Percentiles rank a stretch among this genome's conserved stretches.
Evolutionary conservation across 2,888 invertebrate species (phyloP).

Genomic region (Melanophora roralis): DNA sequence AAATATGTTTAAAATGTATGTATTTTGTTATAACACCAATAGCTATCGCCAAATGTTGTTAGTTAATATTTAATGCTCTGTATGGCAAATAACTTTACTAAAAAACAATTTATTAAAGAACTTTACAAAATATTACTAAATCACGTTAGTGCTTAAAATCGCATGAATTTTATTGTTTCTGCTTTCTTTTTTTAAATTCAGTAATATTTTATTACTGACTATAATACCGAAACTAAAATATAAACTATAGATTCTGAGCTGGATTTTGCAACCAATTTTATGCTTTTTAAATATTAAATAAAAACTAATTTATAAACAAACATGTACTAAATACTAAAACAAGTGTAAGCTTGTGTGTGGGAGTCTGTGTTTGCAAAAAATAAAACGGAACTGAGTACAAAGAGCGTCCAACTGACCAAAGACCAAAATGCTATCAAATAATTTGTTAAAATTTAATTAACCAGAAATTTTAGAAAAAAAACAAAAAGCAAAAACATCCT

Average conservation of each 20-base stretch:
- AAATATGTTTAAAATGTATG: too few species aligned
- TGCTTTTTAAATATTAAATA: slow-evolving; percentile 39
- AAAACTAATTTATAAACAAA: slow-evolving; percentile 31
- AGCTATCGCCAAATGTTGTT: neutral
- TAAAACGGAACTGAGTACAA: neutral
- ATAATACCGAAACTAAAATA: slow-evolving; percentile 30
- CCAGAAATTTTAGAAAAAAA: slow-evolving; percentile 52
- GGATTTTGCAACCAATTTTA: slow-evolving; percentile 16
- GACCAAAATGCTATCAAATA: slow-evolving; percentile 60
- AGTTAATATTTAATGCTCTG: neutral
- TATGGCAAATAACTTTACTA: neutral
- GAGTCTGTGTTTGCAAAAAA: too few species aligned
- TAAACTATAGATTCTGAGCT: slow-evolving; percentile 20
- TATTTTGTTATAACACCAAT: too few species aligned
- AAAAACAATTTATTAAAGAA: slow-evolving; percentile 23
- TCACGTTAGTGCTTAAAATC: slow-evolving; percentile 16
- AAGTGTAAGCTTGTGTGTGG: neutral
- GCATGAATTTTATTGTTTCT: neutral
- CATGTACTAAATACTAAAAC: neutral
- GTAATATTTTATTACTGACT: slow-evolving; percentile 33
- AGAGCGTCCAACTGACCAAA: slow-evolving; percentile 6
- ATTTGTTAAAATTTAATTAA: slow-evolving; percentile 66
- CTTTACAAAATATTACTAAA: slow-evolving; percentile 14
- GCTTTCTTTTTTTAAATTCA: neutral
- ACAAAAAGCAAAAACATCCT: neutral